These are phyloP conservation scores for Lamprotornis superbus DNA, from an alignment of 2,113 vertebrate species.

Conservation along the genomic window DNA sequence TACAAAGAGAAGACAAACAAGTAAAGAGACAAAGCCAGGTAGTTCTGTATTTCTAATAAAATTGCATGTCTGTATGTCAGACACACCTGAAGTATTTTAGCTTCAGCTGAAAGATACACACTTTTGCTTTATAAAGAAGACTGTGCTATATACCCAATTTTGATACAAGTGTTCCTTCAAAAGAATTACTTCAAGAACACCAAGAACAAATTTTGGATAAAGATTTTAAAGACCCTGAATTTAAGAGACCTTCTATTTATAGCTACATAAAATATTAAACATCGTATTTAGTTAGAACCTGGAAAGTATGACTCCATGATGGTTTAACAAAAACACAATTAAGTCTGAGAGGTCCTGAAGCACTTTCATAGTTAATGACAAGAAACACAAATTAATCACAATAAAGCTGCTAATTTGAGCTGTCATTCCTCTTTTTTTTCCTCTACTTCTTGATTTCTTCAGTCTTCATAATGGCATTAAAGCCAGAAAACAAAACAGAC, in stretches of 20 bases:
- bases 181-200: neutral
- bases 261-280: neutral
- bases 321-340: neutral
- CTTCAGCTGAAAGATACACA: neutral
- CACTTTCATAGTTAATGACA: neutral
- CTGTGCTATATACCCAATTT: neutral
- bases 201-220: neutral
- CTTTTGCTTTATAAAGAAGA: neutral
- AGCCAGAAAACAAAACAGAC: neutral
- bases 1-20: slow-evolving; percentile 53
- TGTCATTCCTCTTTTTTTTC: neutral
- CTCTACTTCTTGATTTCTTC: neutral
- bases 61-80: neutral
- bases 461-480: neutral
- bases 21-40: neutral
- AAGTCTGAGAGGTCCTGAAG: neutral
- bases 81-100: neutral
- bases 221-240: neutral
- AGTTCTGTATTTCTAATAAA: neutral
- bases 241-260: neutral
- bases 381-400: neutral
- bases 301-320: neutral
- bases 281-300: neutral
- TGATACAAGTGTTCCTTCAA: neutral
- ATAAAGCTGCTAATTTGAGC: neutral